phyloP scores from a whole-genome alignment of 2,113 vertebrate species.

The Alexandromys fortis region DNA sequence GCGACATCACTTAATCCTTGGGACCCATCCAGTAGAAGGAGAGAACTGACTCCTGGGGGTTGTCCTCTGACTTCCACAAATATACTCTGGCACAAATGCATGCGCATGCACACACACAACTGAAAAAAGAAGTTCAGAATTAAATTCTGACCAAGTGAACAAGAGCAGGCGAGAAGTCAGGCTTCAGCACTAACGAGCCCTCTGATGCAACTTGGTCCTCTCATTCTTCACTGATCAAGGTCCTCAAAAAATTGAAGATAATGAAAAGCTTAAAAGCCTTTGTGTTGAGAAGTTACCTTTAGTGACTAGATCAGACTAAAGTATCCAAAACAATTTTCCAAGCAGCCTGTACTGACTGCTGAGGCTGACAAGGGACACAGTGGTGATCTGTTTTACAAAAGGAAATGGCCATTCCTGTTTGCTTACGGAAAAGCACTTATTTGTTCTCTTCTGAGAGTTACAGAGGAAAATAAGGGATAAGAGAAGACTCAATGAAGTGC shows the following conservation, averaged over 20 bases:
- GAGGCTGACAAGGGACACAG: not conserved
- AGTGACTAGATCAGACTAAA: not conserved
- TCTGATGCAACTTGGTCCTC: not conserved
- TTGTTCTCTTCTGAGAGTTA: not conserved
- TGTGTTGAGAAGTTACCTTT: not conserved
- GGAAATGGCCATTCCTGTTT: slow-evolving; percentile 4
- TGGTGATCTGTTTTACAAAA: slow-evolving; percentile 31
- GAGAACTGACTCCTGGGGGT: not conserved
- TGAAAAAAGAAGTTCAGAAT: not conserved
- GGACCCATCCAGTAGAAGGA: not conserved
- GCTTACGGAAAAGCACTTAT: not conserved
- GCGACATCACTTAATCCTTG: not conserved
- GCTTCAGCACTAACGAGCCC: not conserved
- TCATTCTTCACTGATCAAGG: not conserved
- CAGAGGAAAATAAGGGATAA: not conserved
- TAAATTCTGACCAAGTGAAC: slow-evolving; percentile 22
- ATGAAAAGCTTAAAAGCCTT: slow-evolving; percentile 1
- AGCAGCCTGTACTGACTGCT: not conserved
- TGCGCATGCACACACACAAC: fast-evolving
- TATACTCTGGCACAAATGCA: not conserved
- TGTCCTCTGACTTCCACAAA: not conserved
- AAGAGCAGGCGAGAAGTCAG: not conserved
- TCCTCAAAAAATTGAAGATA: slow-evolving; percentile 52
- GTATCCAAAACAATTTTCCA: slow-evolving; percentile 1
- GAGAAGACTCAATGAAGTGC: not conserved